These are phyloP conservation scores for Sebastes alutus DNA, from an alignment of 2,797 vertebrate species.

Conservation along the genomic window DNA sequence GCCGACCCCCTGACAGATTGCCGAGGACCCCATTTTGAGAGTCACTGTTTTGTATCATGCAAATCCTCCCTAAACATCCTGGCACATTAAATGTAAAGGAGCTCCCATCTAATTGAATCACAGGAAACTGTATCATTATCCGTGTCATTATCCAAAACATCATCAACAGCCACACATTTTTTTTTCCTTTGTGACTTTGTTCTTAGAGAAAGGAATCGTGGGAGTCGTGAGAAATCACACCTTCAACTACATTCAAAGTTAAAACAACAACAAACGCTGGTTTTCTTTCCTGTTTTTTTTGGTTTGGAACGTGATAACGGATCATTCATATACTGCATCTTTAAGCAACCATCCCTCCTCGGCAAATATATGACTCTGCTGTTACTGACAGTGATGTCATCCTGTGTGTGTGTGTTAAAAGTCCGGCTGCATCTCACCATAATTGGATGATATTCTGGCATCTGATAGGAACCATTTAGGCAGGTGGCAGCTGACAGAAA, in stretches of 20 bases:
- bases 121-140: not conserved
- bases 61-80: not conserved
- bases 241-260: slow-evolving; percentile 1
- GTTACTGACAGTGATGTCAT: not conserved
- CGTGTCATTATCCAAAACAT: slow-evolving; percentile 26
- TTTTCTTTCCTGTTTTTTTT: not conserved
- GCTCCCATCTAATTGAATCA: not conserved
- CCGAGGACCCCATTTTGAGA: no score
- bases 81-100: not conserved
- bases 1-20: no score
- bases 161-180: not conserved
- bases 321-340: not conserved
- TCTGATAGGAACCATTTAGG: slow-evolving; percentile 16
- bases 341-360: not conserved
- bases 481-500: slow-evolving; percentile 41
- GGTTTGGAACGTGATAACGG: not conserved
- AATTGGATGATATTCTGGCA: slow-evolving; percentile 29
- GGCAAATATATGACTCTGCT: not conserved
- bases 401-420: not conserved
- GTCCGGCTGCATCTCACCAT: slow-evolving; percentile 13
- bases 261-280: not conserved
- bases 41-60: not conserved
- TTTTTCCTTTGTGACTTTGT: not conserved
- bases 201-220: slow-evolving; percentile 29
- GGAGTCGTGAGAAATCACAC: slow-evolving; percentile 48